A percentile compares a stretch with the other conserved stretches of the same genome.
These are phyloP conservation scores for Drosophila multiciliata DNA, from an alignment of 2,888 invertebrate genomes.

Conservation along the genomic window DNA sequence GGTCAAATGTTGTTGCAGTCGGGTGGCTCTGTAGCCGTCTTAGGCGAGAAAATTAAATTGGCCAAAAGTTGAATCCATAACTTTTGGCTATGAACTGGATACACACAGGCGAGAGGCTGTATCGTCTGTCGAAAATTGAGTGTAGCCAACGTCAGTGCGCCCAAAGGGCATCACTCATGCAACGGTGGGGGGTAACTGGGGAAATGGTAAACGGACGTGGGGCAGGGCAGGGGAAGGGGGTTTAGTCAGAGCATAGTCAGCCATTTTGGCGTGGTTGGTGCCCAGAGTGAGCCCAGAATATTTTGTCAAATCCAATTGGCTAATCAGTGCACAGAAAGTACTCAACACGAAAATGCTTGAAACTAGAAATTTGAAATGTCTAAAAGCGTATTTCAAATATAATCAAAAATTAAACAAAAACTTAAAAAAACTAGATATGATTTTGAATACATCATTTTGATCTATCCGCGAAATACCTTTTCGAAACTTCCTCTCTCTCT, in stretches of 20 bases:
- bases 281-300: conserved; percentile 44
- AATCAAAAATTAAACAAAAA: background rate
- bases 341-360: background rate
- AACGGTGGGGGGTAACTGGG: background rate
- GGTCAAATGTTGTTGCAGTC: conserved; percentile 54
- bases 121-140: conserved; percentile 76
- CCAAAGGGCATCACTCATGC: conserved; percentile 48
- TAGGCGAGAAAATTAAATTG: conserved; percentile 84
- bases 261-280: conserved; percentile 63
- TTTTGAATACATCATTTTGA: background rate
- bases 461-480: conserved; percentile 30
- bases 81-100: conserved; percentile 74
- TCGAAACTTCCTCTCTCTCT: background rate
- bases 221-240: background rate
- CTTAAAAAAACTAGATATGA: background rate
- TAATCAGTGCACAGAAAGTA: conserved; percentile 37
- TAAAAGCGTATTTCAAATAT: background rate
- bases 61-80: conserved; percentile 83
- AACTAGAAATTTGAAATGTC: too few relatives aligned
- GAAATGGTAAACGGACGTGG: background rate
- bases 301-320: conserved; percentile 60
- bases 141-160: conserved; percentile 58
- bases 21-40: conserved; percentile 75
- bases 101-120: conserved; percentile 21
- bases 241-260: conserved; percentile 44